Evolutionary conservation across 2,888 invertebrate species (phyloP).

Genomic region (Phragmatobia fuliginosa): DNA sequence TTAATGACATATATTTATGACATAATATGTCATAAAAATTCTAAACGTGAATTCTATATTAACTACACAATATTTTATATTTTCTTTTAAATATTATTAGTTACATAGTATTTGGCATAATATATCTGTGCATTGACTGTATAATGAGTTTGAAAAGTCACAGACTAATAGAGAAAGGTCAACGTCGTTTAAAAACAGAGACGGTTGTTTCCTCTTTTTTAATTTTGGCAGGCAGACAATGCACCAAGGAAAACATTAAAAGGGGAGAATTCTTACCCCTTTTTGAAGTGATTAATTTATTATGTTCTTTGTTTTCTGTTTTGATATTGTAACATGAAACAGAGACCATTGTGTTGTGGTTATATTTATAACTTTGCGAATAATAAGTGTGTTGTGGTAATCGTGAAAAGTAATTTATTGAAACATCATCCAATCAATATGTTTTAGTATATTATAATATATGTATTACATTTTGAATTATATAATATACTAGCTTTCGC

Average conservation of each 20-base stretch:
- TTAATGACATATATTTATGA: too few species aligned
- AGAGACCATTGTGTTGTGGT: conserved; percentile 30
- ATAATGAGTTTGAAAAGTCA: conserved; percentile 46
- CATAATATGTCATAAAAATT: background rate
- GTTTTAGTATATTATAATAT: too few species aligned
- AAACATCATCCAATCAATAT: background rate
- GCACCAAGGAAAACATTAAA: conserved; percentile 82
- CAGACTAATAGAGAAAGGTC: conserved; percentile 64
- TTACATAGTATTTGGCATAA: conserved; percentile 5
- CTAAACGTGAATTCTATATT: background rate
- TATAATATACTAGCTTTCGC: too few species aligned
- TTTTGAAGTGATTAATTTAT: conserved; percentile 84
- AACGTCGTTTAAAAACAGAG: conserved; percentile 71
- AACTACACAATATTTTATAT: too few species aligned
- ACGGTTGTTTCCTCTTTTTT: conserved; percentile 80
- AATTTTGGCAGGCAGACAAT: conserved; percentile 84
- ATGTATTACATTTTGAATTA: background rate
- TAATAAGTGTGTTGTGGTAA: background rate
- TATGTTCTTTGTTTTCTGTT: conserved; percentile 83
- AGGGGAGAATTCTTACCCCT: conserved; percentile 79
- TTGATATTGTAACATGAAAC: conserved; percentile 73
- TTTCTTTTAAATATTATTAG: background rate
- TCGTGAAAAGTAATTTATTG: background rate
- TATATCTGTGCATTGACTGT: conserved; percentile 21
- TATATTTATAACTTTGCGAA: background rate